Evolutionary conservation across 2,113 vertebrate genomes (phyloP).

Genomic region (Hassar affinis): DNA sequence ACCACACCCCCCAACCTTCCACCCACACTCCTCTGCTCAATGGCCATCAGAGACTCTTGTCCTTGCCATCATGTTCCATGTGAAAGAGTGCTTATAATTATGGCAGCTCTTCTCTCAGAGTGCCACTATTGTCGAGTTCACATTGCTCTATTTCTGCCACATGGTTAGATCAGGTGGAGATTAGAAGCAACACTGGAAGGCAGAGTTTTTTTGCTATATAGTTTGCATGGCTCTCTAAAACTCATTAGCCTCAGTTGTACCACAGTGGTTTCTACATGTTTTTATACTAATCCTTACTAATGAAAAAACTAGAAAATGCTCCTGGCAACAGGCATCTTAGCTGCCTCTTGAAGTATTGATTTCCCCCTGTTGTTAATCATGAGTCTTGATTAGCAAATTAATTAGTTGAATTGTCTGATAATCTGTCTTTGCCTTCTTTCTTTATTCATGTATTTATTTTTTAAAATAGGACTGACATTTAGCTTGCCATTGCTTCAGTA

Average conservation of each 20-base stretch:
- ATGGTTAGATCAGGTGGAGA: slow-evolving; percentile 16
- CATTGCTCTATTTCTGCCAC: slow-evolving; percentile 6
- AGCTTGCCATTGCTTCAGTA: not conserved
- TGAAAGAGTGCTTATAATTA: slow-evolving; percentile 60
- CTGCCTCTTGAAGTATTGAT: slow-evolving; percentile 53
- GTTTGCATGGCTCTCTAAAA: slow-evolving; percentile 1
- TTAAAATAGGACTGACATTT: not conserved
- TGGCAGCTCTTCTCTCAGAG: slow-evolving; percentile 57
- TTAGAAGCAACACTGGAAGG: slow-evolving; percentile 13
- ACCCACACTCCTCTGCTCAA: slow-evolving; percentile 9
- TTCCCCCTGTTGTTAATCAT: slow-evolving; percentile 29
- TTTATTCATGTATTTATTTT: too few species aligned
- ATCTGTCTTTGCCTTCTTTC: not conserved
- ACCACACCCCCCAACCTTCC: slow-evolving; percentile 3
- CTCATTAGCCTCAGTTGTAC: slow-evolving; percentile 16
- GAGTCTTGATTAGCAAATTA: slow-evolving; percentile 34
- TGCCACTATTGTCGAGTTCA: slow-evolving; percentile 54
- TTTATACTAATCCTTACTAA: slow-evolving; percentile 16
- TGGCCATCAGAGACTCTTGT: slow-evolving; percentile 32
- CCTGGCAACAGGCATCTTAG: slow-evolving; percentile 34
- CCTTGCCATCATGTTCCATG: not conserved
- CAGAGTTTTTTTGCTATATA: not conserved
- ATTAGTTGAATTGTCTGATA: slow-evolving; percentile 25
- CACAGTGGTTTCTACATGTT: slow-evolving; percentile 15
- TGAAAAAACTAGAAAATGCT: slow-evolving; percentile 22